Evolutionary conservation across 2,888 invertebrate species (phyloP).

Genomic region (Pachliopta kotzebuea): DNA sequence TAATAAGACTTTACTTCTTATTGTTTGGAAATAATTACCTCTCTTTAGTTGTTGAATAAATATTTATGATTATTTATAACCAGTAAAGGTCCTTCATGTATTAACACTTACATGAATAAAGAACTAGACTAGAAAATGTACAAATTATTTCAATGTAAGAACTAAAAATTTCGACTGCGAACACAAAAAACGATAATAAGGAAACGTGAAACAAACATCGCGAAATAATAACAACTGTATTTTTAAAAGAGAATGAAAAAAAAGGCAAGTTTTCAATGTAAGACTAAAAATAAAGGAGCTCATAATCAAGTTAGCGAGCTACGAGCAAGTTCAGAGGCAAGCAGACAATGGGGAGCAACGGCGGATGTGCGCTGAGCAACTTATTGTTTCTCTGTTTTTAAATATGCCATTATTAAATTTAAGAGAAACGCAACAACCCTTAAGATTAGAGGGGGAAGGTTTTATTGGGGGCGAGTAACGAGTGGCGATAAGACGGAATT

Average conservation of each 20-base stretch:
- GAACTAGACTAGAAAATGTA: too few relatives aligned
- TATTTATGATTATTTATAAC: too few relatives aligned
- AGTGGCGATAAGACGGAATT: slow-evolving; percentile 74
- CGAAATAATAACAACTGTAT: too few relatives aligned
- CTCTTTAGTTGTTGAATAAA: too few relatives aligned
- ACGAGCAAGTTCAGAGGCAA: slow-evolving; percentile 25
- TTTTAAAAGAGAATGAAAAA: neutral
- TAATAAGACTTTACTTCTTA: too few relatives aligned
- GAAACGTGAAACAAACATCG: too few relatives aligned
- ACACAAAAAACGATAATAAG: too few relatives aligned
- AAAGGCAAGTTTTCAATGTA: neutral
- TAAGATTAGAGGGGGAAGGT: slow-evolving; percentile 70
- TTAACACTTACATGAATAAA: too few relatives aligned
- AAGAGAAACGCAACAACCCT: slow-evolving; percentile 68
- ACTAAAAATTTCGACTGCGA: too few relatives aligned
- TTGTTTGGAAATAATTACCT: too few relatives aligned
- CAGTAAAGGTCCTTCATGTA: too few relatives aligned
- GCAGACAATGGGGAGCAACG: slow-evolving; percentile 33
- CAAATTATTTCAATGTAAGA: too few relatives aligned
- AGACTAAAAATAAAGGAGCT: neutral
- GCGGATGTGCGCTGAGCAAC: slow-evolving; percentile 23
- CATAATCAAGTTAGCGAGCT: slow-evolving; percentile 27
- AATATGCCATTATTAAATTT: slow-evolving; percentile 76
- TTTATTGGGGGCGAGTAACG: slow-evolving; percentile 78
- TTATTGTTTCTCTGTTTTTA: slow-evolving; percentile 72